Percentiles rank a stretch among this genome's conserved stretches.
phyloP scores from a whole-genome alignment of 1,140 invertebrate genomes.

The Temnothorax curvispinosus region DNA sequence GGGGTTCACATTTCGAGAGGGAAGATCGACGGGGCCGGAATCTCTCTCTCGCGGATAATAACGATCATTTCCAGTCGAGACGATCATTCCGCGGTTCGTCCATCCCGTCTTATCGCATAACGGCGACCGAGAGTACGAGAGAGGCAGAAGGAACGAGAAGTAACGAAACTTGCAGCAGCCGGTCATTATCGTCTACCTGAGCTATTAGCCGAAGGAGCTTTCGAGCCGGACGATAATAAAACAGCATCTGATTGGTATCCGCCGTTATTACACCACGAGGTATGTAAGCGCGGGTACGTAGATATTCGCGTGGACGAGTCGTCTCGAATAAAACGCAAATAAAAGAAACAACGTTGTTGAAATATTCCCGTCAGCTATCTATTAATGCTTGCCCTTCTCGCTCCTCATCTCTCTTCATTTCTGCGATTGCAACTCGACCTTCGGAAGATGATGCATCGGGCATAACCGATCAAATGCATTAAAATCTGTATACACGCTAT shows the following conservation, averaged over 20 bases:
- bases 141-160: conserved; percentile 17
- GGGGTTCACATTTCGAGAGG: conserved; percentile 30
- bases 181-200: conserved; percentile 65
- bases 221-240: conserved; percentile 70
- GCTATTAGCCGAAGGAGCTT: conserved; percentile 46
- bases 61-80: conserved; percentile 20
- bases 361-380: not conserved
- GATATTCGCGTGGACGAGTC: conserved; percentile 15
- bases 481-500: not conserved
- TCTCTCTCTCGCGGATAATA: conserved; percentile 33
- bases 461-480: not conserved
- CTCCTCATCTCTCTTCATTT: not conserved
- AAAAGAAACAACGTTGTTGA: not conserved
- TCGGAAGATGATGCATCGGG: not conserved
- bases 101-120: conserved; percentile 22
- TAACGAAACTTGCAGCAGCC: conserved; percentile 42
- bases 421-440: not conserved
- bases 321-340: not conserved
- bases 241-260: conserved; percentile 71
- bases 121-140: not conserved
- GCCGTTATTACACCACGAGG: conserved; percentile 71
- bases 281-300: conserved; percentile 55
- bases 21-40: not conserved
- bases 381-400: not conserved
- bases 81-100: not conserved